Percentiles rank a stretch among this genome's conserved stretches.
These are phyloP conservation scores for Momotus momota DNA, from an alignment of 2,797 vertebrate genomes.

Conservation along the genomic window DNA sequence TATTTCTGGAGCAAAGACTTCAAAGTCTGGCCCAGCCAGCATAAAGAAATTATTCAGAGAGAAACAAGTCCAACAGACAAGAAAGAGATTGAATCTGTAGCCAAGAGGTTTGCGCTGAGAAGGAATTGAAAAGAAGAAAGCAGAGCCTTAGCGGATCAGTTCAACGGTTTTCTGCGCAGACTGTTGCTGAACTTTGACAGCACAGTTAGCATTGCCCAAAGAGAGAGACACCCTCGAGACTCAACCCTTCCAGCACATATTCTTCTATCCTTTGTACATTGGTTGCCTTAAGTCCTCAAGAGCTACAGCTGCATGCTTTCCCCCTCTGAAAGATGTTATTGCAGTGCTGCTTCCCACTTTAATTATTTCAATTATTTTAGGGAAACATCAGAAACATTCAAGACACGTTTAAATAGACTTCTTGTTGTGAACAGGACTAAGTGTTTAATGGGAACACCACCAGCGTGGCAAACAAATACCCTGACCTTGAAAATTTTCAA, in stretches of 20 bases:
- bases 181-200: slow-evolving; percentile 54
- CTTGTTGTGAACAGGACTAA: slow-evolving; percentile 5
- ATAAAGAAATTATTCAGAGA: slow-evolving; percentile 35
- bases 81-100: slow-evolving; percentile 12
- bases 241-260: slow-evolving; percentile 12
- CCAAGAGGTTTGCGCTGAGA: background rate
- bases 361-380: slow-evolving; percentile 57
- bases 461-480: slow-evolving; percentile 54
- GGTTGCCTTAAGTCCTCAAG: background rate
- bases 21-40: background rate
- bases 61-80: slow-evolving; percentile 31
- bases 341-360: background rate
- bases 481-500: slow-evolving; percentile 75
- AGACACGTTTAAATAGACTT: slow-evolving; percentile 13
- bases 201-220: background rate
- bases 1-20: slow-evolving; percentile 1
- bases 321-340: background rate
- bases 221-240: slow-evolving; percentile 24
- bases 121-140: slow-evolving; percentile 52
- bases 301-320: background rate
- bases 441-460: slow-evolving; percentile 28
- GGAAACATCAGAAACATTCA: background rate
- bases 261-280: background rate
- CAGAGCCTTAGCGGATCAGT: background rate
- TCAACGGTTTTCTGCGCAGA: background rate